Percentiles rank a stretch among this genome's conserved stretches.
These are phyloP conservation scores for Triplophysa bombifrons DNA, from an alignment of 2,797 vertebrate species.

Conservation along the genomic window DNA sequence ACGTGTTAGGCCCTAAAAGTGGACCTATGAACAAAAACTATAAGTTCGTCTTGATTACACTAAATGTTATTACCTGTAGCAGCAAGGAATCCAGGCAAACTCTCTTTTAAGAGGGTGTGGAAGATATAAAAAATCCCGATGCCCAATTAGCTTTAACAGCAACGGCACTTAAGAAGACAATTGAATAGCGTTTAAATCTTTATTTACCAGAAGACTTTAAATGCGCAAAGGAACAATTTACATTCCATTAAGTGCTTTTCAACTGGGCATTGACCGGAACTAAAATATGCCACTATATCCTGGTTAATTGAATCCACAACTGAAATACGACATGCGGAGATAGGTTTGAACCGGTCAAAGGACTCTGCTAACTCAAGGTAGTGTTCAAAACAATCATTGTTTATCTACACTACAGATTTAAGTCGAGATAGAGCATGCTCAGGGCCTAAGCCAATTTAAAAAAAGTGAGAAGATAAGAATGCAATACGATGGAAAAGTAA, in stretches of 20 bases:
- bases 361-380: not conserved
- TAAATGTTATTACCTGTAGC: conserved; percentile 10
- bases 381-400: not conserved
- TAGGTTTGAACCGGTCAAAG: conserved; percentile 16
- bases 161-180: conserved; percentile 90
- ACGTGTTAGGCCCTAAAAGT: not conserved
- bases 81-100: conserved; percentile 4
- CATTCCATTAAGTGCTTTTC: conserved; percentile 97
- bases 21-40: not conserved
- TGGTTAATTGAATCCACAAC: conserved; percentile 88
- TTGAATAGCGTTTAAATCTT: conserved; percentile 92
- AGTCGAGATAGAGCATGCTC: not conserved
- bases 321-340: conserved; percentile 76
- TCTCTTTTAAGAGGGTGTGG: conserved; percentile 69
- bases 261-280: conserved; percentile 95
- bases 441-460: not conserved
- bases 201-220: conserved; percentile 92
- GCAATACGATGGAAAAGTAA: no score
- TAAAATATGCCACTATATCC: conserved; percentile 91
- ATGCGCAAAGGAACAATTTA: conserved; percentile 89
- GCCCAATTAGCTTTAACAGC: conserved; percentile 91
- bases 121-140: conserved; percentile 80
- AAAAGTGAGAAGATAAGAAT: no score
- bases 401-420: not conserved
- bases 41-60: not conserved